These are phyloP conservation scores for Drosophila varians DNA, from an alignment of 1,140 invertebrate genomes.

Conservation along the genomic window DNA sequence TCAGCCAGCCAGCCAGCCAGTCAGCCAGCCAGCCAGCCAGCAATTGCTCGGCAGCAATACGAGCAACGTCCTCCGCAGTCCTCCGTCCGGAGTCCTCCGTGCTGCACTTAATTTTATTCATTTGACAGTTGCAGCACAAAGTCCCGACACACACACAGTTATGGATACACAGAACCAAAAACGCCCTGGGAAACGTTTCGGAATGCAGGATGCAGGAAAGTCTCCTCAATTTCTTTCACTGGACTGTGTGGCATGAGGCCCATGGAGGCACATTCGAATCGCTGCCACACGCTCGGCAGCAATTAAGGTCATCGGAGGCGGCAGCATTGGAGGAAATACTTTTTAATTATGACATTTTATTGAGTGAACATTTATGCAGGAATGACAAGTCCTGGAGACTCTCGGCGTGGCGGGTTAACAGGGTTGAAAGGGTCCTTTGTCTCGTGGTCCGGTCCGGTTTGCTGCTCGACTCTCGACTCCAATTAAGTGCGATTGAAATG, in stretches of 20 bases:
- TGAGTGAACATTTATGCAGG: slow-evolving; percentile 74
- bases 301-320: slow-evolving; percentile 73
- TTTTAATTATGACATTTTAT: slow-evolving; percentile 81
- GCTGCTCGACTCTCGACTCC: slow-evolving; percentile 15
- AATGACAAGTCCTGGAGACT: slow-evolving; percentile 52
- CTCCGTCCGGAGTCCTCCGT: slow-evolving; percentile 40
- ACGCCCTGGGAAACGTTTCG: too few relatives aligned
- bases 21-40: slow-evolving; percentile 66
- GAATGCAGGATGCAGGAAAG: too few relatives aligned
- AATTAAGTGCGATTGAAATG: slow-evolving; percentile 35
- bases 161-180: not conserved
- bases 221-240: too few relatives aligned
- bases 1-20: too few relatives aligned
- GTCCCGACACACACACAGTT: slow-evolving; percentile 39
- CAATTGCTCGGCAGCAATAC: slow-evolving; percentile 54
- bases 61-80: slow-evolving; percentile 15
- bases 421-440: slow-evolving; percentile 30
- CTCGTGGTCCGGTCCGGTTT: not conserved
- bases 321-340: slow-evolving; percentile 58
- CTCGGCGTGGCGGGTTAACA: slow-evolving; percentile 46
- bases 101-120: slow-evolving; percentile 82
- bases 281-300: slow-evolving; percentile 73
- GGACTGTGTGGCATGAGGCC: too few relatives aligned
- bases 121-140: slow-evolving; percentile 74
- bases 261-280: slow-evolving; percentile 56